Conservation (phyloP, 2,113 vertebrate species). For the Peromyscus polionotus region DNA sequence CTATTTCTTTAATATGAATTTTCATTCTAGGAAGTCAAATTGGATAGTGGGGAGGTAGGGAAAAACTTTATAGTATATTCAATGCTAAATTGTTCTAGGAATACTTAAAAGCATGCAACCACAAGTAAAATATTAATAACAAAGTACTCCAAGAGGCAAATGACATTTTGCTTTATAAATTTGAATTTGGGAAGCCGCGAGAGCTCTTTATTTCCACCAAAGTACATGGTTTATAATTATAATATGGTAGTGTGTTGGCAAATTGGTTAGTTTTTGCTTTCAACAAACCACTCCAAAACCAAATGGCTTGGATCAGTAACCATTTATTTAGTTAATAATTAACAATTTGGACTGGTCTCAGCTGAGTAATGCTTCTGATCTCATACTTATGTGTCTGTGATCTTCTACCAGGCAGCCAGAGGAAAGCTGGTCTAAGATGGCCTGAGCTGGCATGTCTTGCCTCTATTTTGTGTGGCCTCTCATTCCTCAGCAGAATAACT, state of each 20-base stretch:
- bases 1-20: conserved; percentile 50
- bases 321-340: conserved; percentile 44
- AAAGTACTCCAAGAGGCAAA: conserved; percentile 43
- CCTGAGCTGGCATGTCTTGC: not conserved
- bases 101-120: conserved; percentile 29
- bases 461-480: not conserved
- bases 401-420: not conserved
- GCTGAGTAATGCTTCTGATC: conserved; percentile 7
- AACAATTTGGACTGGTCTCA: not conserved
- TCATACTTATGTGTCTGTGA: not conserved
- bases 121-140: conserved; percentile 50
- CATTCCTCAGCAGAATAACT: not conserved
- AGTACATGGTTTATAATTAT: conserved; percentile 28
- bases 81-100: conserved; percentile 51
- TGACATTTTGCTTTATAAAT: conserved; percentile 39
- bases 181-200: conserved; percentile 17
- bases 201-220: conserved; percentile 44
- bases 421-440: not conserved
- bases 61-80: conserved; percentile 17
- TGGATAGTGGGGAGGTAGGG: not conserved
- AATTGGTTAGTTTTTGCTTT: conserved; percentile 46
- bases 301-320: conserved; percentile 49
- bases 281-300: conserved; percentile 37
- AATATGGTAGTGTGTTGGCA: not conserved
- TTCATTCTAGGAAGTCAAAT: conserved; percentile 38